Evolutionary conservation across 2,797 vertebrate genomes (phyloP).

Genomic region (Pogoniulus pusillus): DNA sequence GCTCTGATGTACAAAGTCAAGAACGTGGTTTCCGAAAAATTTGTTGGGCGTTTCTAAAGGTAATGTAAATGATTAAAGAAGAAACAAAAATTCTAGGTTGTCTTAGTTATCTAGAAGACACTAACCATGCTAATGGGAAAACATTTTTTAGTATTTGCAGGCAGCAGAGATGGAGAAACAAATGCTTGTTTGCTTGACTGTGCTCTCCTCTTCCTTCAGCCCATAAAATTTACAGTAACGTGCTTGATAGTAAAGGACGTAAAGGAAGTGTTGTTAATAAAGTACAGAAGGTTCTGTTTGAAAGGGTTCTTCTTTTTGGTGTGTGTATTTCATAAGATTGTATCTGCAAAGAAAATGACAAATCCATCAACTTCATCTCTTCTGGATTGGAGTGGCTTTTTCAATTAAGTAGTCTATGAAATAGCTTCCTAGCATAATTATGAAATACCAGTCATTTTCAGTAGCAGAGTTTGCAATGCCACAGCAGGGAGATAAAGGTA

Average conservation of each 20-base stretch:
- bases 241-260: not conserved
- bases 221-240: not conserved
- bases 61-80: conserved; percentile 64
- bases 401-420: not conserved
- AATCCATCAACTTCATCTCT: not conserved
- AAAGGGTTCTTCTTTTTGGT: not conserved
- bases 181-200: not conserved
- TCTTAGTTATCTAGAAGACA: not conserved
- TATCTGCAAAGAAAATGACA: not conserved
- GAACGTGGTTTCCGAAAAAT: conserved; percentile 90
- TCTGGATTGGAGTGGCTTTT: not conserved
- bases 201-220: not conserved
- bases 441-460: not conserved
- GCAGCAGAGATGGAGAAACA: not conserved
- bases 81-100: not conserved
- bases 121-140: not conserved
- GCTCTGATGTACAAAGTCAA: conserved; percentile 76
- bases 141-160: not conserved
- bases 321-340: not conserved
- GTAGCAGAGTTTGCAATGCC: not conserved
- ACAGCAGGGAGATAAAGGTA: not conserved
- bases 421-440: not conserved
- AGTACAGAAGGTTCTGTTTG: not conserved
- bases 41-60: conserved; percentile 98
- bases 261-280: not conserved